phyloP scores from a whole-genome alignment of 2,113 vertebrate genomes.

The Antechinus stuartii region DNA sequence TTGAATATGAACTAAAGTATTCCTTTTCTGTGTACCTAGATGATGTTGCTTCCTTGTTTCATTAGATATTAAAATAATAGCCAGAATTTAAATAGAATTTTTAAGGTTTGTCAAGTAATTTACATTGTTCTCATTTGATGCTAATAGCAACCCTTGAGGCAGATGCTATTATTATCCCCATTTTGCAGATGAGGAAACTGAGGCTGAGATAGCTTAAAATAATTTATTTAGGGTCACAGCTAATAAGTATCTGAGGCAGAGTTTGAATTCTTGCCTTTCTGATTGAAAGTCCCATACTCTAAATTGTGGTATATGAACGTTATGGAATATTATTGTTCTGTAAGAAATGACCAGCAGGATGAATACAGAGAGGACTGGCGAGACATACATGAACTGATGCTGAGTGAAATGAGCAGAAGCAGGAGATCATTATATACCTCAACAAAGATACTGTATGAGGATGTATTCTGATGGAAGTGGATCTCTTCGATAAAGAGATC shows the following conservation, averaged over 20 bases:
- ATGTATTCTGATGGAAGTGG: no score
- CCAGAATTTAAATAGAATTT: background rate
- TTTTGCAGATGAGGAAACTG: background rate
- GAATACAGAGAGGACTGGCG: no score
- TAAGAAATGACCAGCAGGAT: no score
- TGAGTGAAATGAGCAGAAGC: no score
- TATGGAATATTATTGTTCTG: no score
- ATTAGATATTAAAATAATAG: constrained; percentile 28
- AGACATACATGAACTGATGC: no score
- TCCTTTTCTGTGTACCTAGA: constrained; percentile 27
- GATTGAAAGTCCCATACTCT: background rate
- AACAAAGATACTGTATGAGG: no score
- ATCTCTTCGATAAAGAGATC: no score
- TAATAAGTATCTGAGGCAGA: background rate
- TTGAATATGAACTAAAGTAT: background rate
- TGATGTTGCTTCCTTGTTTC: background rate
- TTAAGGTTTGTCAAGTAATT: background rate
- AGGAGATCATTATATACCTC: no score
- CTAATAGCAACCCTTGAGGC: background rate
- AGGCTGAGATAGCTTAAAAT: background rate
- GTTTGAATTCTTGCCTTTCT: background rate
- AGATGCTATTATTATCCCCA: background rate
- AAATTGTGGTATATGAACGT: no score
- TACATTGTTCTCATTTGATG: background rate
- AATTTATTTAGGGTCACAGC: background rate